Evolutionary conservation across 2,888 invertebrate genomes (phyloP).

Genomic region (Netelia melanura): DNA sequence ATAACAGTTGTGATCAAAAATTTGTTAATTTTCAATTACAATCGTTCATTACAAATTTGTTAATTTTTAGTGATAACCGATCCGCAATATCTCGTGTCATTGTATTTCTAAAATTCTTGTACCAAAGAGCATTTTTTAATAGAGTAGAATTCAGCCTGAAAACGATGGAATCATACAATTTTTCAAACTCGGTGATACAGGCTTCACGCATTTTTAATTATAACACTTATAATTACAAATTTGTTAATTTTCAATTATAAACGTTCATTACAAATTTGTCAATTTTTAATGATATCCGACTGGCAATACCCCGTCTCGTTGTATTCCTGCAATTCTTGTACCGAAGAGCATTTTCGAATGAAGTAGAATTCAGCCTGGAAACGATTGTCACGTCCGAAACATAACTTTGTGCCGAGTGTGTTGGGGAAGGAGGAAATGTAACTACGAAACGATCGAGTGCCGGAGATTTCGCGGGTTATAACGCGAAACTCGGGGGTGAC

Average conservation of each 20-base stretch:
- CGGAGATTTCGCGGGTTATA: constrained; percentile 4
- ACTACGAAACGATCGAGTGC: constrained; percentile 63
- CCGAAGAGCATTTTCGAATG: constrained; percentile 18
- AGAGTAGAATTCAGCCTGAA: constrained; percentile 28
- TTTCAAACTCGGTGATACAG: background rate
- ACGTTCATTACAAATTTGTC: background rate
- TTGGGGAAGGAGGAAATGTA: constrained; percentile 45
- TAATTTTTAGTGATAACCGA: background rate
- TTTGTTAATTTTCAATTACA: background rate
- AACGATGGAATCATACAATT: constrained; percentile 4
- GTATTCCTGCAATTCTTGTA: constrained; percentile 40
- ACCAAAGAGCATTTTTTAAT: constrained; percentile 18
- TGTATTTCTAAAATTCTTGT: constrained; percentile 39
- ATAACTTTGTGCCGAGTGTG: constrained; percentile 49
- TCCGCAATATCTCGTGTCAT: background rate
- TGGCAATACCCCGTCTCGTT: background rate
- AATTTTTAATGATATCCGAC: background rate
- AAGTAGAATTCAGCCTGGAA: constrained; percentile 31
- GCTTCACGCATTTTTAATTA: background rate
- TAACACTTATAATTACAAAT: background rate
- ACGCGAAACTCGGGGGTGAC: background rate
- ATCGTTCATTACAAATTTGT: background rate
- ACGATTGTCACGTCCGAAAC: constrained; percentile 58
- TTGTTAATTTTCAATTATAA: background rate
- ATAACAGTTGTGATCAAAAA: background rate